phyloP scores from a whole-genome alignment of 2,113 vertebrate species.

The Cichladusa arquata region DNA sequence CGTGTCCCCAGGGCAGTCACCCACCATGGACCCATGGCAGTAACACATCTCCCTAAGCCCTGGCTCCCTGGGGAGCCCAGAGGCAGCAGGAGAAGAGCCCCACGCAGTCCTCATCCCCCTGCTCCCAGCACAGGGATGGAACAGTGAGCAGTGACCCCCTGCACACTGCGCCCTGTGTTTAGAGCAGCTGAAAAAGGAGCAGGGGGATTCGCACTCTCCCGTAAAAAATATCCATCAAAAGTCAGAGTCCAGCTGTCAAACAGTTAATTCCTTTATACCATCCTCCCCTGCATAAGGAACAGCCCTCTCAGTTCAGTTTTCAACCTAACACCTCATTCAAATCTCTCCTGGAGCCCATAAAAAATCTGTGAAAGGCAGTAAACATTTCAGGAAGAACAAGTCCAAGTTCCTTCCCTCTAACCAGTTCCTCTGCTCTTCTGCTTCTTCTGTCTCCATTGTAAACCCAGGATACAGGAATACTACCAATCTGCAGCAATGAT shows the following conservation, averaged over 20 bases:
- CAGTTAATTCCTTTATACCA: constrained; percentile 26
- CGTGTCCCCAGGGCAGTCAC: background rate
- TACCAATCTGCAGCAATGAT: background rate
- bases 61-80: background rate
- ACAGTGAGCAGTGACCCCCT: background rate
- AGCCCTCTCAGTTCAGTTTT: constrained; percentile 49
- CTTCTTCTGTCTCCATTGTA: background rate
- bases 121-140: background rate
- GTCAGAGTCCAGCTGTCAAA: constrained; percentile 42
- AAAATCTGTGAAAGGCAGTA: constrained; percentile 47
- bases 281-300: constrained; percentile 38
- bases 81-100: background rate
- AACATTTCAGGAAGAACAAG: constrained; percentile 40
- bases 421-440: background rate
- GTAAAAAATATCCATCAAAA: constrained; percentile 11
- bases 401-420: background rate
- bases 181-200: background rate
- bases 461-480: background rate
- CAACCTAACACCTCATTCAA: constrained; percentile 58
- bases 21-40: rapidly evolving
- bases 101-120: rapidly evolving
- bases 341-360: constrained; percentile 51
- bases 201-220: background rate
- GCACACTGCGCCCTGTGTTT: rapidly evolving
- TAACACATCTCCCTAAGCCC: background rate